These are phyloP conservation scores for Ellobius talpinus DNA, from an alignment of 2,113 vertebrate genomes.

Conservation along the genomic window DNA sequence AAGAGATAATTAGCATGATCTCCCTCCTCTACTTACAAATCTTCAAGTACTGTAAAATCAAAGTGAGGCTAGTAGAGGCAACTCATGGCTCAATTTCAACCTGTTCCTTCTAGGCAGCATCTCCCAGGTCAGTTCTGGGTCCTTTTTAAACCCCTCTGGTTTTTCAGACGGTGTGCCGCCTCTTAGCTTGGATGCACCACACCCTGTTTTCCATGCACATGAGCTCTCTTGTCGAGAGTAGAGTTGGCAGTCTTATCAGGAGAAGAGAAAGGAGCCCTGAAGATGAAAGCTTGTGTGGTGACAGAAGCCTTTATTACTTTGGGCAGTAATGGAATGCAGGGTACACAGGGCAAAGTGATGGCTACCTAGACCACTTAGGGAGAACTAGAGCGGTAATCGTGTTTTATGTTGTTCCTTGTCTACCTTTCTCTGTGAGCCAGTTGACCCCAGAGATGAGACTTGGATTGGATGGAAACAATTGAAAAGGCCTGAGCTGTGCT, in stretches of 20 bases:
- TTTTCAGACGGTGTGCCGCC: constrained; percentile 84
- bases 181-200: constrained; percentile 77
- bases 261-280: constrained; percentile 85
- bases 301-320: constrained; percentile 91
- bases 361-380: constrained; percentile 86
- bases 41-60: constrained; percentile 61
- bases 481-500: not conserved
- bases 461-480: constrained; percentile 33
- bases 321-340: constrained; percentile 86
- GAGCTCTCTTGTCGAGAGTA: constrained; percentile 89
- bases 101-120: constrained; percentile 68
- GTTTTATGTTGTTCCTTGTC: constrained; percentile 82
- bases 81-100: constrained; percentile 39
- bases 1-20: constrained; percentile 11
- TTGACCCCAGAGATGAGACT: constrained; percentile 75
- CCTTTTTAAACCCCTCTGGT: constrained; percentile 83
- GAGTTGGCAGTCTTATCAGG: constrained; percentile 89
- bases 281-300: constrained; percentile 88
- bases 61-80: constrained; percentile 14
- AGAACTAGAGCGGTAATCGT: constrained; percentile 82
- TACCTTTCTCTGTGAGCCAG: constrained; percentile 76
- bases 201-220: constrained; percentile 85
- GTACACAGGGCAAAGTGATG: constrained; percentile 83
- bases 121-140: constrained; percentile 83
- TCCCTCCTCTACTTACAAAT: not conserved